A percentile compares a stretch with the other conserved stretches of the same genome.
Conservation (phyloP, 2,113 vertebrate species). For the Salvator merianae region DNA sequence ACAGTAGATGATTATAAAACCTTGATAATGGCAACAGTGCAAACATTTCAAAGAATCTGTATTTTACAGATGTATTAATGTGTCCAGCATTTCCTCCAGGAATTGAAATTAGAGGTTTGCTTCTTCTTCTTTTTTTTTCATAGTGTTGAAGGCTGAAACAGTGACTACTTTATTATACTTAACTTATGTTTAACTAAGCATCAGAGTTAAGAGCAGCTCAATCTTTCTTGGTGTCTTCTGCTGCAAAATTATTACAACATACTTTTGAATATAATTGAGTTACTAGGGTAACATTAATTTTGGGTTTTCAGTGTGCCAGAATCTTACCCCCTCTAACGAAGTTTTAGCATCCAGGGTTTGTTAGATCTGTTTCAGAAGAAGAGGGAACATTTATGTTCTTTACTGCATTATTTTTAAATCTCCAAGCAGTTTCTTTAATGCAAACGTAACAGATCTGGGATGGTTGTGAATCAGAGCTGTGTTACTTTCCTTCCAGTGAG, state of each 20-base stretch:
- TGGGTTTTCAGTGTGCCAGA: background rate
- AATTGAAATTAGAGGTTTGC: background rate
- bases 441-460: background rate
- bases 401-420: background rate
- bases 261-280: no score
- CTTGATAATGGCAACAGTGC: no score
- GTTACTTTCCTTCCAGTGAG: no score
- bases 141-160: background rate
- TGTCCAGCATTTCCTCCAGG: background rate
- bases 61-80: background rate
- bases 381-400: no score
- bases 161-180: background rate
- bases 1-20: background rate
- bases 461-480: background rate
- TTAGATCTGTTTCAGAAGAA: no score
- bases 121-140: background rate
- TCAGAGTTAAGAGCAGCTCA: background rate
- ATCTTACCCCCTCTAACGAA: no score
- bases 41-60: background rate
- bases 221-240: background rate
- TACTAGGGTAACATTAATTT: background rate
- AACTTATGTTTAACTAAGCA: background rate
- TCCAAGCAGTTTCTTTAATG: background rate
- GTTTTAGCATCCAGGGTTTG: background rate
- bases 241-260: background rate